Percentiles rank a stretch among this genome's conserved stretches.
Conservation (phyloP, 2,113 vertebrate species). For the Apteryx mantelli region DNA sequence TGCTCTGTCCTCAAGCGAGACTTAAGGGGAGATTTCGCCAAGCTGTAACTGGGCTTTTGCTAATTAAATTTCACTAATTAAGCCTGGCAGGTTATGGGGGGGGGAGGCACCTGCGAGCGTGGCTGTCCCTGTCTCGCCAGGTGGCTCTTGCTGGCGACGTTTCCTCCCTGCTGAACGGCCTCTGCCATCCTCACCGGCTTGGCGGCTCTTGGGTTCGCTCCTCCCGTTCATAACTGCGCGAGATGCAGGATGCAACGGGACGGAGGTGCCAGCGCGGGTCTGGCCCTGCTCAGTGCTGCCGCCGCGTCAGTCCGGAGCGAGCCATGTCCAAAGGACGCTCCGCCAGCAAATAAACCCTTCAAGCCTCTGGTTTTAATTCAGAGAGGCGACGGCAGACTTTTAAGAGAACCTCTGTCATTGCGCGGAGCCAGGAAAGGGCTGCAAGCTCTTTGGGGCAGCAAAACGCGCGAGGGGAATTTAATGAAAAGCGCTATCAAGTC, state of each 20-base stretch:
- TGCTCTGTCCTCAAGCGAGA: background rate
- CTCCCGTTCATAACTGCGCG: no score
- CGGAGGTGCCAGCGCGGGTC: no score
- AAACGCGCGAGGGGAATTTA: fast-evolving
- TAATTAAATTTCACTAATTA: background rate
- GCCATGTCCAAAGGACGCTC: background rate
- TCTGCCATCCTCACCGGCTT: background rate
- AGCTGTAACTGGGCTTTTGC: background rate
- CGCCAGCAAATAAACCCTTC: background rate
- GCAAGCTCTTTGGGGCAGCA: background rate
- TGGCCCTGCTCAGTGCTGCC: no score
- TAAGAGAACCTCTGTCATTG: background rate
- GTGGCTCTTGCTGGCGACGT: no score
- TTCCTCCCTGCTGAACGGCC: background rate
- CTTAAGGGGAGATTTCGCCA: fast-evolving
- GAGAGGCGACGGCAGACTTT: background rate
- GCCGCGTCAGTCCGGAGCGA: no score
- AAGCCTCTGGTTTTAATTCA: background rate
- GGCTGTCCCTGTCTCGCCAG: no score
- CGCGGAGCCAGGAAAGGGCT: background rate
- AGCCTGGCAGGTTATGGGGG: no score
- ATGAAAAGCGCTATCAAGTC: background rate
- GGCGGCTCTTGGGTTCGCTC: no score
- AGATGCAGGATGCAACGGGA: no score
- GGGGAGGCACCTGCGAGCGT: background rate